A percentile compares a stretch with the other conserved stretches of the same genome.
phyloP scores from a whole-genome alignment of 2,888 invertebrate species.

The Parasteatoda lunata region DNA sequence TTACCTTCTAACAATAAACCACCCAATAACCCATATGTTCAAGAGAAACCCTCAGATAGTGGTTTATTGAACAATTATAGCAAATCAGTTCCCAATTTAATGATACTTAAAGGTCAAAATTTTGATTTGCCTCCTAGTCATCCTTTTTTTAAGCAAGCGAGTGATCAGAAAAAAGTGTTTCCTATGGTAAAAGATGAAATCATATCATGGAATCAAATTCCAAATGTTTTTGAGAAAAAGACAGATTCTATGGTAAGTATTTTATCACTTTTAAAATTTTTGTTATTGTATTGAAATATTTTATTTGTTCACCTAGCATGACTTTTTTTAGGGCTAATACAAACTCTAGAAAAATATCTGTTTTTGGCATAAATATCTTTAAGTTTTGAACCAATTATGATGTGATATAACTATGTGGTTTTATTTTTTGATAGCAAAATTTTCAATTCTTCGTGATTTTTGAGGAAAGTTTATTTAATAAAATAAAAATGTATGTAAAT shows the following conservation, averaged over 20 bases:
- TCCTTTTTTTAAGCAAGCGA: conserved; percentile 31
- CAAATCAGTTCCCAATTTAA: conserved; percentile 63
- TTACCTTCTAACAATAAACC: conserved; percentile 33
- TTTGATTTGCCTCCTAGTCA: conserved; percentile 60
- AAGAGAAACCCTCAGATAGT: conserved; percentile 26
- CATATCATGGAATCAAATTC: conserved; percentile 58
- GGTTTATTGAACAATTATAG: conserved; percentile 55
- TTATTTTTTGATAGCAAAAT: too few relatives aligned
- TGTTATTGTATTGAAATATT: not conserved
- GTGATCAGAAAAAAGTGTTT: too few relatives aligned
- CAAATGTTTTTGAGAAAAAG: conserved; percentile 60
- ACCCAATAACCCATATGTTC: conserved; percentile 20
- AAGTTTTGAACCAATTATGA: not conserved
- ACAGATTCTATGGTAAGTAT: conserved; percentile 43
- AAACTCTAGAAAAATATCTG: not conserved
- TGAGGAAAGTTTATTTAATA: too few relatives aligned
- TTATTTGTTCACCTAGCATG: not conserved
- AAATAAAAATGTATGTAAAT: too few relatives aligned
- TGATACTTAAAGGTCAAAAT: conserved; percentile 56
- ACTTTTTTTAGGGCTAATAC: not conserved
- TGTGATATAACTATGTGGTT: too few relatives aligned
- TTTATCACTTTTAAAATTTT: not conserved
- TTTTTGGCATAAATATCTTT: not conserved
- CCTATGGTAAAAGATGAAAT: conserved; percentile 18
- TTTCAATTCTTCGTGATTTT: too few relatives aligned